Evolutionary conservation across 2,113 vertebrate species (phyloP).

Genomic region (Butorides virescens): DNA sequence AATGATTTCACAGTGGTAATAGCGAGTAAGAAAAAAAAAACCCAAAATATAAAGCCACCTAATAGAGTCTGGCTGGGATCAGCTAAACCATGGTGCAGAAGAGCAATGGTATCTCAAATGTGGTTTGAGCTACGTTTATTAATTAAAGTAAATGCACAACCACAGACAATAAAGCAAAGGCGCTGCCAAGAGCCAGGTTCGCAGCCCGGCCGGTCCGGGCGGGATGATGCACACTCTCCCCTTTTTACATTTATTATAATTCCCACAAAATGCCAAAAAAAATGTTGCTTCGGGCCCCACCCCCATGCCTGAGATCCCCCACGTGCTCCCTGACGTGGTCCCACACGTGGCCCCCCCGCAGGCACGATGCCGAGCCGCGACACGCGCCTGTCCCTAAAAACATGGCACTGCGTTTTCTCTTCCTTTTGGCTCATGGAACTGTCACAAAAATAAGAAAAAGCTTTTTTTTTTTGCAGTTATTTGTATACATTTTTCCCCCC

Average conservation of each 20-base stretch:
- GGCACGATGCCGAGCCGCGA: fast-evolving
- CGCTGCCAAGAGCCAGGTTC: neutral
- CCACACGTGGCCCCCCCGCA: fast-evolving
- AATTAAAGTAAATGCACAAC: constrained; percentile 19
- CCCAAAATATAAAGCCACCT: constrained; percentile 6
- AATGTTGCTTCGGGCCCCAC: neutral
- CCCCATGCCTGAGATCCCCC: neutral
- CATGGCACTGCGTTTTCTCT: neutral
- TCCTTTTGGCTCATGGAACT: neutral
- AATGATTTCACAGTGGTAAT: constrained; percentile 2
- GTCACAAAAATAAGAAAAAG: neutral
- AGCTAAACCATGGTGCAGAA: neutral
- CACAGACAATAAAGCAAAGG: neutral
- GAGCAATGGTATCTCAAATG: neutral
- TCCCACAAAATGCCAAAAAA: neutral
- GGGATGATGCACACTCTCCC: neutral
- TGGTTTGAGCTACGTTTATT: constrained; percentile 2
- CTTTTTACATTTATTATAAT: neutral
- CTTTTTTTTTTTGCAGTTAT: neutral
- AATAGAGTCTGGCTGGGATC: neutral
- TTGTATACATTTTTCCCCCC: fast-evolving
- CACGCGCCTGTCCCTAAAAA: neutral
- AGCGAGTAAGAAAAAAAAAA: neutral
- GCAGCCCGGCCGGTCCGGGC: neutral
- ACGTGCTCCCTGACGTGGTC: fast-evolving